A percentile compares a stretch with the other conserved stretches of the same genome.
Conservation (phyloP, 2,888 invertebrate species). For the Drosophila greeni region DNA sequence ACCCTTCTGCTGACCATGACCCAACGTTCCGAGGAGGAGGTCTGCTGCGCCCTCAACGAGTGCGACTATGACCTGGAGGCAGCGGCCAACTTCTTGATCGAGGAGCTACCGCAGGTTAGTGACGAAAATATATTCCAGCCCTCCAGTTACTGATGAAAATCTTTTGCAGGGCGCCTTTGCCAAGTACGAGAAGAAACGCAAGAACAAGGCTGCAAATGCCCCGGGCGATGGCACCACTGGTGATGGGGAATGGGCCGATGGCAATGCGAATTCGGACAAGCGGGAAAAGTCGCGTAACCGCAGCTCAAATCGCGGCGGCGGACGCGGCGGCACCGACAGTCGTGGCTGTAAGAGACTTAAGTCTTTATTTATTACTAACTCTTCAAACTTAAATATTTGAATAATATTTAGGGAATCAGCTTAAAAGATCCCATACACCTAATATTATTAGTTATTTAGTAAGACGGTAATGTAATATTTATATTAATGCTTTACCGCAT, state of each 20-base stretch:
- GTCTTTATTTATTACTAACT: neutral
- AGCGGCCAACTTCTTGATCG: slow-evolving; percentile 80
- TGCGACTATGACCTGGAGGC: slow-evolving; percentile 92
- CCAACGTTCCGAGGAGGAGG: slow-evolving; percentile 92
- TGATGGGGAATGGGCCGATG: slow-evolving; percentile 79
- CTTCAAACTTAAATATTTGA: neutral
- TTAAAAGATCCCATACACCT: too few relatives aligned
- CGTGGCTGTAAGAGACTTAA: slow-evolving; percentile 79
- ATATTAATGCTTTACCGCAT: neutral
- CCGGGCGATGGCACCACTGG: slow-evolving; percentile 79
- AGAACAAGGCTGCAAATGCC: slow-evolving; percentile 84
- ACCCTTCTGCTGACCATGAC: slow-evolving; percentile 94
- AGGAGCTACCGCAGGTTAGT: slow-evolving; percentile 78
- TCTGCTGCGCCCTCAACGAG: slow-evolving; percentile 94
- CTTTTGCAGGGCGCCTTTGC: slow-evolving; percentile 88
- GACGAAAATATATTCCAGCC: neutral
- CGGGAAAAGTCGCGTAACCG: slow-evolving; percentile 79
- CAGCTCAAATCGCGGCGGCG: slow-evolving; percentile 78
- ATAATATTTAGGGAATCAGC: neutral
- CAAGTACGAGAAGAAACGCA: slow-evolving; percentile 91
- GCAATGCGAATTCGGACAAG: slow-evolving; percentile 76
- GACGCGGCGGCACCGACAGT: slow-evolving; percentile 80
- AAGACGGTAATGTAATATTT: neutral
- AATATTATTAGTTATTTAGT: neutral
- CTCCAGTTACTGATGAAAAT: neutral